Evolutionary conservation across 2,113 vertebrate species (phyloP).

Genomic region (Neogobius melanostomus): DNA sequence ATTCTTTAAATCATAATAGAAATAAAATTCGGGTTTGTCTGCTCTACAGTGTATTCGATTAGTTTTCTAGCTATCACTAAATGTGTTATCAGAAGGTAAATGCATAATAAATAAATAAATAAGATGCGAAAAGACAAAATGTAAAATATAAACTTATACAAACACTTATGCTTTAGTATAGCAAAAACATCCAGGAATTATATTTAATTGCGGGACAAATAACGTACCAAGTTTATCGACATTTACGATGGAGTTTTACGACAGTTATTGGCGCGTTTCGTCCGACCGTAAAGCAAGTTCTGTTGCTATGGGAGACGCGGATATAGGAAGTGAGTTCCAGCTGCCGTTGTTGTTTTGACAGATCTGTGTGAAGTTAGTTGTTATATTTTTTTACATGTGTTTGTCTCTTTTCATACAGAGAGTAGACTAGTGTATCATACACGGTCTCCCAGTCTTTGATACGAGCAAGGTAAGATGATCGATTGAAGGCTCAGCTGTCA

Average conservation of each 20-base stretch:
- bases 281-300: slow-evolving; percentile 68
- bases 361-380: neutral
- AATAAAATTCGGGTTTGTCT: too few relatives aligned
- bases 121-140: too few relatives aligned
- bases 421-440: neutral
- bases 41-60: too few relatives aligned
- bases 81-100: too few relatives aligned
- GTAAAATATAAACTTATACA: too few relatives aligned
- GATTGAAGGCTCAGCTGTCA: neutral
- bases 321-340: slow-evolving; percentile 72
- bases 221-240: neutral
- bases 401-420: neutral
- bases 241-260: slow-evolving; percentile 43
- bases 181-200: neutral
- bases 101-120: too few relatives aligned
- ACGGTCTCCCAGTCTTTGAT: neutral
- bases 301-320: slow-evolving; percentile 67
- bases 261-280: slow-evolving; percentile 31
- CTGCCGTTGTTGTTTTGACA: slow-evolving; percentile 40
- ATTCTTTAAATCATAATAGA: too few relatives aligned
- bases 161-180: neutral
- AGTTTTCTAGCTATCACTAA: too few relatives aligned
- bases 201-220: neutral
- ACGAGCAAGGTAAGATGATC: slow-evolving; percentile 34
- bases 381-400: neutral